Evolutionary conservation across 2,888 invertebrate species (phyloP).

Genomic region (Opisthograptis luteolata): DNA sequence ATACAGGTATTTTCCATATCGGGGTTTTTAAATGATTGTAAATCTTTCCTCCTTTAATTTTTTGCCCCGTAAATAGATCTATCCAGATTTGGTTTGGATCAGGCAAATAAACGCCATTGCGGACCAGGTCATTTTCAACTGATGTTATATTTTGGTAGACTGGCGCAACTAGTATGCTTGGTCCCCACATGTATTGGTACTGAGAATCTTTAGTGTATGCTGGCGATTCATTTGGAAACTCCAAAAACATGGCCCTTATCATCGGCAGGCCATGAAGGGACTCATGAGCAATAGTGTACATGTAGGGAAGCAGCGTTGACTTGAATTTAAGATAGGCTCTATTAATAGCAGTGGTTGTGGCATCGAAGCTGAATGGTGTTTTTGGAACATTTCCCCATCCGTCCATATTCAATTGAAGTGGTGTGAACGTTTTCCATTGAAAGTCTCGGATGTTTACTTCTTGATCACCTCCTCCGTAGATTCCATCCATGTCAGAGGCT

Average conservation of each 20-base stretch:
- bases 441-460: slow-evolving; percentile 71
- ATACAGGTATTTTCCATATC: slow-evolving; percentile 74
- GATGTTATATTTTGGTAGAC: slow-evolving; percentile 52
- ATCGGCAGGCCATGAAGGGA: slow-evolving; percentile 66
- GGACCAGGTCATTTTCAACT: slow-evolving; percentile 44
- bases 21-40: slow-evolving; percentile 64
- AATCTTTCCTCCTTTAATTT: slow-evolving; percentile 72
- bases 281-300: slow-evolving; percentile 68
- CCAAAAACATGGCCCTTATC: slow-evolving; percentile 75
- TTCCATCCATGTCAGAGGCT: slow-evolving; percentile 78
- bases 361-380: slow-evolving; percentile 69
- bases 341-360: slow-evolving; percentile 63
- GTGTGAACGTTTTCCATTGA: slow-evolving; percentile 79
- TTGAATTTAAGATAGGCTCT: slow-evolving; percentile 76
- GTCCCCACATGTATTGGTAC: slow-evolving; percentile 80
- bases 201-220: slow-evolving; percentile 69
- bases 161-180: slow-evolving; percentile 72
- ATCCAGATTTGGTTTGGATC: slow-evolving; percentile 67
- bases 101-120: slow-evolving; percentile 68
- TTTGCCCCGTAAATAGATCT: slow-evolving; percentile 70
- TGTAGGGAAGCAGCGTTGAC: slow-evolving; percentile 73
- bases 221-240: slow-evolving; percentile 60
- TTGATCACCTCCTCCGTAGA: slow-evolving; percentile 63
- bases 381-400: slow-evolving; percentile 73
- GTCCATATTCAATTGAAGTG: slow-evolving; percentile 77